These are phyloP conservation scores for Aurelia aurita complex sp. Pacific DNA, from an alignment of 30 jellyfish, hydroid and myxozoan genomes.

Conservation along the genomic window DNA sequence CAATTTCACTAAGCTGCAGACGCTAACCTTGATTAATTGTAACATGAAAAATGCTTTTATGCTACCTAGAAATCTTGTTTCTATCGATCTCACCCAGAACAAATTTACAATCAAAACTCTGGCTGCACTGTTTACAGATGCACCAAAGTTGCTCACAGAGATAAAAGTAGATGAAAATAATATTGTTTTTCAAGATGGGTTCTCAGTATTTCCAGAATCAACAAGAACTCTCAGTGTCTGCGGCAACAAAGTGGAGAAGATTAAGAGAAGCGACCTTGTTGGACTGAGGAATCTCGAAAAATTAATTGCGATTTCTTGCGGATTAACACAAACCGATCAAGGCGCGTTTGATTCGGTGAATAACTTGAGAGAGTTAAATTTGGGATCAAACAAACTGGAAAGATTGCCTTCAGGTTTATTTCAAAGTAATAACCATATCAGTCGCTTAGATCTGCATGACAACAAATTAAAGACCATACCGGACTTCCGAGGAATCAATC, in stretches of 20 bases:
- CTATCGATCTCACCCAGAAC: slow-evolving; percentile 3
- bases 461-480: slow-evolving; percentile 27
- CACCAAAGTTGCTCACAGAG: slow-evolving; percentile 3
- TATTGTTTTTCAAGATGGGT: too few relatives aligned
- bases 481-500: slow-evolving; percentile 6
- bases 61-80: neutral
- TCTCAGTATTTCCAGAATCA: too few relatives aligned
- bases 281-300: neutral
- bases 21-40: slow-evolving; percentile 16
- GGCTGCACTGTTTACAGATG: neutral
- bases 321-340: slow-evolving; percentile 1
- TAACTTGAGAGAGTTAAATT: neutral
- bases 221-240: neutral
- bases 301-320: neutral
- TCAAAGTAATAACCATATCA: neutral
- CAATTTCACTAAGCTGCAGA: slow-evolving; percentile 19
- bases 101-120: neutral
- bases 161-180: neutral
- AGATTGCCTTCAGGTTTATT: slow-evolving; percentile 20
- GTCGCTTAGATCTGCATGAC: neutral
- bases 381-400: slow-evolving; percentile 20
- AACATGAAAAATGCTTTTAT: neutral
- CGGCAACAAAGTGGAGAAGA: neutral
- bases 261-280: neutral
- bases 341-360: slow-evolving; percentile 26